Evolutionary conservation across 2,113 vertebrate genomes (phyloP).

Genomic region (Pluvianellus socialis): DNA sequence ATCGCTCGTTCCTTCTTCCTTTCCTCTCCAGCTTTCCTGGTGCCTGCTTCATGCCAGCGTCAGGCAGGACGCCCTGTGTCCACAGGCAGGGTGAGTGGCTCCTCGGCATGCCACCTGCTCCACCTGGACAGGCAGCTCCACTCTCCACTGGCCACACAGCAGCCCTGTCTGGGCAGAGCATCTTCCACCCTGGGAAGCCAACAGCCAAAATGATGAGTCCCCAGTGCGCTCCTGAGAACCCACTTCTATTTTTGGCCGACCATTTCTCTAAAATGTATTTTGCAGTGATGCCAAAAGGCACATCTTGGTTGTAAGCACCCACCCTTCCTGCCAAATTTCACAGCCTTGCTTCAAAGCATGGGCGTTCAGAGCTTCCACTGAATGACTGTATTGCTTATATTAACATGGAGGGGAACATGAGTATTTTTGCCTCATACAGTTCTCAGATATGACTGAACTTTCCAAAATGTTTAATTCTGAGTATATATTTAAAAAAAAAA

Average conservation of each 20-base stretch:
- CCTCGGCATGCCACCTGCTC: no score
- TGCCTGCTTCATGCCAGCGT: no score
- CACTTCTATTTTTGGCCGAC: neutral
- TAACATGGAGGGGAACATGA: neutral
- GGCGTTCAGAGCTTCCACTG: neutral
- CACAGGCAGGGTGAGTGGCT: no score
- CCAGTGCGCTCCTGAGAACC: neutral
- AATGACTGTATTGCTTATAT: neutral
- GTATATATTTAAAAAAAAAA: no score
- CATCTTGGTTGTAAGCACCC: neutral
- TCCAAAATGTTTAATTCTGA: neutral
- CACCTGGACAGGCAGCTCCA: no score
- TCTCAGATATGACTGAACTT: neutral
- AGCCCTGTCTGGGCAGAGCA: rapidly evolving
- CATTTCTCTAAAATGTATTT: neutral
- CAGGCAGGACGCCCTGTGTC: no score
- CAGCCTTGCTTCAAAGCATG: neutral
- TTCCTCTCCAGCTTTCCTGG: no score
- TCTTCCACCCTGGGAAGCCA: rapidly evolving
- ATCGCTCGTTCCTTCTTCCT: no score
- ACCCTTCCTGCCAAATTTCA: neutral
- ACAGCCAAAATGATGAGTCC: neutral
- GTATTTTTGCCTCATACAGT: neutral
- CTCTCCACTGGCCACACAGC: rapidly evolving
- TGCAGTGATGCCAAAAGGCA: neutral